phyloP scores from a whole-genome alignment of 92 coral and sea anemone genomes.

The Epizoanthus ramosus region DNA sequence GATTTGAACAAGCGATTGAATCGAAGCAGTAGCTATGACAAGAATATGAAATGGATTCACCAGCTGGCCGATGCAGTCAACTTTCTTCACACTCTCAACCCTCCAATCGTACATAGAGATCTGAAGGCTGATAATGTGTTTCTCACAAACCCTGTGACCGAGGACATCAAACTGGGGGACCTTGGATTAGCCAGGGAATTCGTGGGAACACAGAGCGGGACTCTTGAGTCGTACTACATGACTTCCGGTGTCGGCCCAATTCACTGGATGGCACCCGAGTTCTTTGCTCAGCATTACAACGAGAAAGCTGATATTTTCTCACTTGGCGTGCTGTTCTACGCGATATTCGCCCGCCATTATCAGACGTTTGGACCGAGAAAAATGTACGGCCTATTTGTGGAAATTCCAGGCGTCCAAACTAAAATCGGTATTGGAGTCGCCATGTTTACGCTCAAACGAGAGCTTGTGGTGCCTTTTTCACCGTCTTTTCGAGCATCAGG shows the following conservation, averaged over 20 bases:
- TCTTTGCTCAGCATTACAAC: conserved; percentile 55
- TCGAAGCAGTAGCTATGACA: conserved; percentile 36
- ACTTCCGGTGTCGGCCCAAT: conserved; percentile 47
- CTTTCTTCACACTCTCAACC: conserved; percentile 53
- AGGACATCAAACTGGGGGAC: conserved; percentile 83
- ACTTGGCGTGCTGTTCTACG: conserved; percentile 76
- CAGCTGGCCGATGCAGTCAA: conserved; percentile 86
- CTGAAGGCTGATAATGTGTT: conserved; percentile 85
- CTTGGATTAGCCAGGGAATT: conserved; percentile 82
- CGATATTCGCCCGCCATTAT: conserved; percentile 72
- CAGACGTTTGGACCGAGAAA: conserved; percentile 39
- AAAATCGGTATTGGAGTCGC: conserved; percentile 56
- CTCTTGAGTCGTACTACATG: conserved; percentile 55
- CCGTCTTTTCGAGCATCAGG: conserved; percentile 27
- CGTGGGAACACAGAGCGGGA: conserved; percentile 39
- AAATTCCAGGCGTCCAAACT: conserved; percentile 2
- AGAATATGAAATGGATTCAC: conserved; percentile 68
- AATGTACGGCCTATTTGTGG: conserved; percentile 79
- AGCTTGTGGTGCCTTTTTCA: conserved; percentile 50
- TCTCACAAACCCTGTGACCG: conserved; percentile 38
- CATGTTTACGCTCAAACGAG: conserved; percentile 47
- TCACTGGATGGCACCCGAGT: conserved; percentile 84
- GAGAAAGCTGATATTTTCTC: conserved; percentile 87
- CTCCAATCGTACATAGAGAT: conserved; percentile 74
- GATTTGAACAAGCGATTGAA: conserved; percentile 67